phyloP scores from a whole-genome alignment of 2,113 vertebrate genomes.

The Barnardius zonarius region DNA sequence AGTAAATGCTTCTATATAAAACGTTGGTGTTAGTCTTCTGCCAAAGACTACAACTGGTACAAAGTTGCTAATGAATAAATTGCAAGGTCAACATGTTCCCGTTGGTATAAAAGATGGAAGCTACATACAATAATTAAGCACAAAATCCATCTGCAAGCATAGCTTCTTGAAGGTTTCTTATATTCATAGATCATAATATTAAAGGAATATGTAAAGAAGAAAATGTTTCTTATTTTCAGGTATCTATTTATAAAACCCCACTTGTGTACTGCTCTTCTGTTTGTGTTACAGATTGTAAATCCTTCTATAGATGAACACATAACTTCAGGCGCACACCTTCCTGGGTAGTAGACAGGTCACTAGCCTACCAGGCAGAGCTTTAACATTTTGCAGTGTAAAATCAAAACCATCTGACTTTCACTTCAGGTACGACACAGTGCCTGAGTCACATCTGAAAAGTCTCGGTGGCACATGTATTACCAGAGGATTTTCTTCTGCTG shows the following conservation, averaged over 20 bases:
- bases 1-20: not conserved
- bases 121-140: not conserved
- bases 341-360: not conserved
- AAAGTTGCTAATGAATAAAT: not conserved
- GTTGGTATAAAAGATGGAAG: not conserved
- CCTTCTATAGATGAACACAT: not conserved
- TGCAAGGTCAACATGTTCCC: not conserved
- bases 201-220: not conserved
- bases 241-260: not conserved
- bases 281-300: not conserved
- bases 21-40: not conserved
- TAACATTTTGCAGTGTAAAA: not conserved
- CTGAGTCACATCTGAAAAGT: not conserved
- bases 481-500: not conserved
- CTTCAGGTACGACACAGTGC: not conserved
- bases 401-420: not conserved
- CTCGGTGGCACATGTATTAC: fast-evolving
- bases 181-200: not conserved
- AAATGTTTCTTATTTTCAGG: not conserved
- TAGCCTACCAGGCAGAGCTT: not conserved
- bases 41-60: not conserved
- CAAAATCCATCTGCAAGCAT: not conserved
- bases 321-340: not conserved
- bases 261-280: not conserved
- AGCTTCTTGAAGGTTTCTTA: not conserved